Evolutionary conservation across 1,140 invertebrate species (phyloP).

Genomic region (Aphaenogaster rudis): DNA sequence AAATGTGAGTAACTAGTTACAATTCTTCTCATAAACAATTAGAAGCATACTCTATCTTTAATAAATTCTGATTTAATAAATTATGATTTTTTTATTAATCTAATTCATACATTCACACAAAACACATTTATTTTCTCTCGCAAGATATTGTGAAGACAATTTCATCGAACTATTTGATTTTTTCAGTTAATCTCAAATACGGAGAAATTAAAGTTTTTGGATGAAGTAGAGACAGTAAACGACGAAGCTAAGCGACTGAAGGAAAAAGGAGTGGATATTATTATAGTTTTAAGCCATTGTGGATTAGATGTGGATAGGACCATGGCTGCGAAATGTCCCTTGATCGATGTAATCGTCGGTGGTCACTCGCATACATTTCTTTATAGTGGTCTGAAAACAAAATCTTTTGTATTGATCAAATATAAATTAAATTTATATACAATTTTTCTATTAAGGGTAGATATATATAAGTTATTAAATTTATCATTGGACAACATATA

Average conservation of each 20-base stretch:
- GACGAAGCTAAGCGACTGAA: constrained; percentile 89
- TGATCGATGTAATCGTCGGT: constrained; percentile 94
- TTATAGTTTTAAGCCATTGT: constrained; percentile 93
- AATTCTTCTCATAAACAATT: constrained; percentile 5
- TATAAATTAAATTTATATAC: constrained; percentile 4
- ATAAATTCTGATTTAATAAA: neutral
- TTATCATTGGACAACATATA: neutral
- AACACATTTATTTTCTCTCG: neutral
- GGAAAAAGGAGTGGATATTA: constrained; percentile 90
- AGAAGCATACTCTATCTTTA: neutral
- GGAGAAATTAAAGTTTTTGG: constrained; percentile 89
- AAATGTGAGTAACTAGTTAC: constrained; percentile 86
- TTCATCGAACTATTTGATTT: constrained; percentile 29
- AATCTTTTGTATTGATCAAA: neutral
- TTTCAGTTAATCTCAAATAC: constrained; percentile 88
- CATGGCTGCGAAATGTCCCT: constrained; percentile 89
- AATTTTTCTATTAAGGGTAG: neutral
- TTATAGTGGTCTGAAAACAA: constrained; percentile 86
- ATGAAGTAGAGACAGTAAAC: constrained; percentile 90
- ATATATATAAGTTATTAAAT: neutral
- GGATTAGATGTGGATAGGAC: constrained; percentile 91
- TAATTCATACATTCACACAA: neutral
- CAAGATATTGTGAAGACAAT: neutral
- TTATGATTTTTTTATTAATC: neutral
- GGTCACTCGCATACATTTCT: constrained; percentile 95